Evolutionary conservation across 2,797 vertebrate genomes (phyloP).

Genomic region (Catamblyrhynchus diadema): DNA sequence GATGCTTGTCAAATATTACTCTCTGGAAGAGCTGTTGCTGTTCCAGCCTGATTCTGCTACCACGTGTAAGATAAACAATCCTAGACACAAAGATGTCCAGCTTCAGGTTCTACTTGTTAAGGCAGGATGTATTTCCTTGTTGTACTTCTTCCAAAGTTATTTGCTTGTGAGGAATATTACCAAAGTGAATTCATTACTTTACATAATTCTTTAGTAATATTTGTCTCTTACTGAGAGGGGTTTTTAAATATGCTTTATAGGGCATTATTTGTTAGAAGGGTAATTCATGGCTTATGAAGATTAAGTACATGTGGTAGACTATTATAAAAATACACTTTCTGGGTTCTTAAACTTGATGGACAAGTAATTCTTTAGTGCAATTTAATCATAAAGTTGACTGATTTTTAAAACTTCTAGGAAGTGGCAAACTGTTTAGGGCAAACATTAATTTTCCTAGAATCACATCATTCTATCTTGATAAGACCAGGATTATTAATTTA

Average conservation of each 20-base stretch:
- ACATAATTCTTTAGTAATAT: not conserved
- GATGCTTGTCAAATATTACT: not conserved
- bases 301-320: not conserved
- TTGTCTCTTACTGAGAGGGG: not conserved
- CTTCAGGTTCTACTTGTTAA: not conserved
- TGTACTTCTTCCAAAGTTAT: not conserved
- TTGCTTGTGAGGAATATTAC: not conserved
- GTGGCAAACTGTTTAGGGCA: not conserved
- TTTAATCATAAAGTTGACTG: not conserved
- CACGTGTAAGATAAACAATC: not conserved
- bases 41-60: not conserved
- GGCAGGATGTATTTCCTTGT: not conserved
- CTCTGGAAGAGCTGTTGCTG: not conserved
- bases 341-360: not conserved
- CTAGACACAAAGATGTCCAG: not conserved
- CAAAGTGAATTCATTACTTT: not conserved
- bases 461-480: not conserved
- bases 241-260: not conserved
- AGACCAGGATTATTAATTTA: not conserved
- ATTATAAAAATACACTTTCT: not conserved
- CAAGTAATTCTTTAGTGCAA: not conserved
- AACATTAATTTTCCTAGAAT: not conserved
- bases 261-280: not conserved
- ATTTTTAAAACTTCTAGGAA: not conserved
- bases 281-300: not conserved